Percentiles rank a stretch among this genome's conserved stretches.
These are phyloP conservation scores for Calonectris borealis DNA, from an alignment of 2,113 vertebrate species.

Conservation along the genomic window DNA sequence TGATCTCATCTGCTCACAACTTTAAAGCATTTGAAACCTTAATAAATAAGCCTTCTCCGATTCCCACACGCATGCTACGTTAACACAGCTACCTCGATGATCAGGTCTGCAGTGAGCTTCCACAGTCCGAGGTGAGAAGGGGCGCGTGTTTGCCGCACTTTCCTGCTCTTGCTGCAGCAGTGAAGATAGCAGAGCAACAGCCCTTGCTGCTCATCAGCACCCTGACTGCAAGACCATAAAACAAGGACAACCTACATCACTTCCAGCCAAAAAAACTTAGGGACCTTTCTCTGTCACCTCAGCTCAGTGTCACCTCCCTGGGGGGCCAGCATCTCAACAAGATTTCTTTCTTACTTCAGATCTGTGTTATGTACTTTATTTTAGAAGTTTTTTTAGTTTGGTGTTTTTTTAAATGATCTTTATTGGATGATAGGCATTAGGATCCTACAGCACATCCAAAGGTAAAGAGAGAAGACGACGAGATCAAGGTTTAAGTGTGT, in stretches of 20 bases:
- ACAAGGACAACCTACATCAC: not conserved
- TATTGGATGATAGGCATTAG: not conserved
- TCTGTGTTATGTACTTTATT: not conserved
- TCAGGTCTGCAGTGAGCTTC: not conserved
- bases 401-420: not conserved
- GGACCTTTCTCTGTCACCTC: not conserved
- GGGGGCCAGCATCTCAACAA: not conserved
- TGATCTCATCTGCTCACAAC: not conserved
- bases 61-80: fast-evolving
- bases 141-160: fast-evolving
- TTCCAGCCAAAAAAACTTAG: not conserved
- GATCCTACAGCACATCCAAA: not conserved
- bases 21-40: not conserved
- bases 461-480: not conserved
- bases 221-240: not conserved
- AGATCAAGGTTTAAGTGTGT: not conserved
- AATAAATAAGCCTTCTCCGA: not conserved
- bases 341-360: not conserved
- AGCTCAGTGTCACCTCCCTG: not conserved
- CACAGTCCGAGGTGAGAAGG: not conserved
- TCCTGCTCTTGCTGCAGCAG: not conserved
- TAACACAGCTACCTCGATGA: not conserved
- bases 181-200: not conserved
- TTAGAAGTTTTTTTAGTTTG: not conserved
- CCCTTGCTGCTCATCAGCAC: not conserved